These are phyloP conservation scores for Drosophila formosana DNA, from an alignment of 2,888 invertebrate species.

Conservation along the genomic window DNA sequence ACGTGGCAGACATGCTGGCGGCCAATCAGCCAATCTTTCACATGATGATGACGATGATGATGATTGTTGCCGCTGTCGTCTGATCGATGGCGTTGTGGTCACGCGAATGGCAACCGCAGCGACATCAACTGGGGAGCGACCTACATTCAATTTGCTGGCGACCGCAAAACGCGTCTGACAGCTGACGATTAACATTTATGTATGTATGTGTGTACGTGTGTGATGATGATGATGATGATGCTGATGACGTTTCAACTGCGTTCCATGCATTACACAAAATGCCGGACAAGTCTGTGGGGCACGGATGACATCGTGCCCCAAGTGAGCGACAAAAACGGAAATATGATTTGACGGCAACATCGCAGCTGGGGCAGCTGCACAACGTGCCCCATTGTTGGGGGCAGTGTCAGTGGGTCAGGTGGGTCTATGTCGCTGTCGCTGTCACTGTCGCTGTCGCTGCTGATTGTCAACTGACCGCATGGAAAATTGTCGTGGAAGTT, in stretches of 20 bases:
- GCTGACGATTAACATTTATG: slow-evolving; percentile 69
- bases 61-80: slow-evolving; percentile 29
- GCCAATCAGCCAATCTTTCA: slow-evolving; percentile 53
- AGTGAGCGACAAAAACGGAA: slow-evolving; percentile 66
- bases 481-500: slow-evolving; percentile 33
- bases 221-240: slow-evolving; percentile 22
- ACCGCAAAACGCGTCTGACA: slow-evolving; percentile 78
- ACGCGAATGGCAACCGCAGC: slow-evolving; percentile 69
- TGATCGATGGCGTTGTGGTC: slow-evolving; percentile 78
- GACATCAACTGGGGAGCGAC: slow-evolving; percentile 58
- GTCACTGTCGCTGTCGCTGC: slow-evolving; percentile 16
- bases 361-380: slow-evolving; percentile 34
- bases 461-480: slow-evolving; percentile 23
- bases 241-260: slow-evolving; percentile 31
- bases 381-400: slow-evolving; percentile 31
- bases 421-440: slow-evolving; percentile 16
- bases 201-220: not conserved
- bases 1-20: slow-evolving; percentile 69
- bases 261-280: slow-evolving; percentile 8
- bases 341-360: slow-evolving; percentile 68
- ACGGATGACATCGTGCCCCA: slow-evolving; percentile 31
- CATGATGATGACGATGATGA: not conserved
- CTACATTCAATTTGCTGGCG: slow-evolving; percentile 77
- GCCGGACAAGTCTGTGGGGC: slow-evolving; percentile 27
- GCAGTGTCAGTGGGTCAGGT: slow-evolving; percentile 65